Base-by-base conservation (phyloP, 2,113 vertebrate genomes). In the Labeo catla region DNA sequence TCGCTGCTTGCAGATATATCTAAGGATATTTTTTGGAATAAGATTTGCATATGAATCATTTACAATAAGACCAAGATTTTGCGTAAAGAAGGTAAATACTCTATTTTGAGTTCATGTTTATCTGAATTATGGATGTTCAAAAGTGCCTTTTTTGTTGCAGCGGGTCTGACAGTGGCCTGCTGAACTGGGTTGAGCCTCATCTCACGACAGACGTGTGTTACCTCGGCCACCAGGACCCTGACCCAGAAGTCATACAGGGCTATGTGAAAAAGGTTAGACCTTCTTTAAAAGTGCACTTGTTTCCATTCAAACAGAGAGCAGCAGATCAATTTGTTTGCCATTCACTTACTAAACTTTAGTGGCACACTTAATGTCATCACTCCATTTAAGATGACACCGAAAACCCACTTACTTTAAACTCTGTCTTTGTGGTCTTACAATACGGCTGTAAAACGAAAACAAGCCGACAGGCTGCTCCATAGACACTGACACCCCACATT, bases 251-350 rank as follows among this genome's bases (percentile, higher is more conserved):
- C 65, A 93, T 98, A 88, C 96, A 97, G 77, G 97, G 95, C 90
- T 97, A 98, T 78, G 91, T 98, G 89, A 98, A 98, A 90, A 97
- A 96, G 94, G 97, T 98, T 89, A 96, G 96, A 10, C 36, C 49
- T 39, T 43, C 19, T 23, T 34, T 61, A 4, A 52, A 70, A 36
- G 4, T 52, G 45, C 8, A 66, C 28, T 65, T 49, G 15, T 19
- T 81, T 66, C 50, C 21, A 28, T 49, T 81, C 15, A 34, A 81
- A 66, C 50, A 4, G 21, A 49, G 49, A 84, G 16, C 50, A 49
- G 34, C 16, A 8, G 34, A 1, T 59, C 72, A 6, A 28, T 84
- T 6, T 86, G 47, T 61, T 81, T 80, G 47, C 28, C 74, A 66
- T 28, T 80, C 28, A 81, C 13, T 13, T 61, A 39, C 76, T 79